Base-by-base conservation (phyloP, 2,113 vertebrate genomes). In the Merops nubicus region DNA sequence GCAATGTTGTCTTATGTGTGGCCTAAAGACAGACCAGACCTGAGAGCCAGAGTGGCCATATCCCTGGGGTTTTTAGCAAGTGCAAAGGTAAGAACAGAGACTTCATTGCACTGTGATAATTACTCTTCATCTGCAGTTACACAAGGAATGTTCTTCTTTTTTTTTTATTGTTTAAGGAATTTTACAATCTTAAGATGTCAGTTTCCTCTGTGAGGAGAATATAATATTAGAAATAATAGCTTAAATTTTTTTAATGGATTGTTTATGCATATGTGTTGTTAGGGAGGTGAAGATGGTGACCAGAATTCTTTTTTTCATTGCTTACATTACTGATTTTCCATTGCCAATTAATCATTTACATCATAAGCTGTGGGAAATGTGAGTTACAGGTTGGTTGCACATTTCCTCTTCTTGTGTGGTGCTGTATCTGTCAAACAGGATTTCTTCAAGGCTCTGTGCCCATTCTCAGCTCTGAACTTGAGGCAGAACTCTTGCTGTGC, bases 1-100 rank as follows among this genome's bases (percentile, higher is more conserved):
- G 99, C 99, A 0, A 99, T 99, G 99, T 91, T 99, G 82, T 98
- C 99, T 15, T 99, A 99, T 0, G 99, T 99, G 83, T 99, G 99
- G 99, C 99, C 99, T 70, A 99, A 98, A 75, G 98, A 99, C 88
- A 98, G 99, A 92, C 99, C 99, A 16, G 99, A 99, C 97, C 98
- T 99, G 13, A 97, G 99, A 31, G 98, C 99, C 63, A 98, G 99
- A 92, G 99, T 99, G 26, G 99, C 97, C 73, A 51, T 99, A 53
- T 99, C 99, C 16, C 97, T 99, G 69, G 98, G 98, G 45, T 98
- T 99, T 75, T 98, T 99, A 36, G 99, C 98, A 50, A 98, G 98
- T 94, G 98, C 99, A 79, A 99, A 99, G 99, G 99, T 99, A 98
- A 97, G 97, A 85, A 12, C 82, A 92, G 57, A 1, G 13, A 1